These are phyloP conservation scores for Nasonia oneida DNA, from an alignment of 2,888 invertebrate species.

Conservation along the genomic window DNA sequence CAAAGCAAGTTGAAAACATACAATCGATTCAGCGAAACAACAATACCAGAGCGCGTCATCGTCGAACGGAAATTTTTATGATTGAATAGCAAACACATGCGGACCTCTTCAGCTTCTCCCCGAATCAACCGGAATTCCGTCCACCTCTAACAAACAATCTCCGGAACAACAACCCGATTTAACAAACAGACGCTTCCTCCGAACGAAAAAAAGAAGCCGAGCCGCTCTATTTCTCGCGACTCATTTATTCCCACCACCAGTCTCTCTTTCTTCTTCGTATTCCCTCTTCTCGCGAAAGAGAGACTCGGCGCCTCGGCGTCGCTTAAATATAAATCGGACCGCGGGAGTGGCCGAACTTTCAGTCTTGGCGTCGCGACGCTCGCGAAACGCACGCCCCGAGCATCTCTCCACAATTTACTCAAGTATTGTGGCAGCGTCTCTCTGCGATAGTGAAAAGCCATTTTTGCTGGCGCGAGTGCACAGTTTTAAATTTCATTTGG, in stretches of 20 bases:
- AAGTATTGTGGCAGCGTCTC: background rate
- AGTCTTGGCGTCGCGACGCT: slow-evolving; percentile 76
- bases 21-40: background rate
- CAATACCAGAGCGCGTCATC: background rate
- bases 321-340: slow-evolving; percentile 77
- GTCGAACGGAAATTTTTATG: background rate
- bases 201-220: slow-evolving; percentile 1
- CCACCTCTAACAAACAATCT: background rate
- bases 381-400: slow-evolving; percentile 62
- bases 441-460: background rate
- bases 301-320: slow-evolving; percentile 65
- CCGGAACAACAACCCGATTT: background rate
- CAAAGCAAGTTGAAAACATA: background rate
- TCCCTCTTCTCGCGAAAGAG: slow-evolving; percentile 54
- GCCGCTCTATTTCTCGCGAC: slow-evolving; percentile 36
- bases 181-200: background rate
- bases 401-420: background rate
- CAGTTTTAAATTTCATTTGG: background rate
- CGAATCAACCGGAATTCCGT: background rate
- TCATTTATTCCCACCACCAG: slow-evolving; percentile 31
- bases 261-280: background rate
- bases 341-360: slow-evolving; percentile 72
- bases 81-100: background rate
- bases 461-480: background rate
- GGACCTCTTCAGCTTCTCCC: background rate